Base-by-base conservation (phyloP, 2,113 vertebrate species). In the Elanus axillaris region DNA sequence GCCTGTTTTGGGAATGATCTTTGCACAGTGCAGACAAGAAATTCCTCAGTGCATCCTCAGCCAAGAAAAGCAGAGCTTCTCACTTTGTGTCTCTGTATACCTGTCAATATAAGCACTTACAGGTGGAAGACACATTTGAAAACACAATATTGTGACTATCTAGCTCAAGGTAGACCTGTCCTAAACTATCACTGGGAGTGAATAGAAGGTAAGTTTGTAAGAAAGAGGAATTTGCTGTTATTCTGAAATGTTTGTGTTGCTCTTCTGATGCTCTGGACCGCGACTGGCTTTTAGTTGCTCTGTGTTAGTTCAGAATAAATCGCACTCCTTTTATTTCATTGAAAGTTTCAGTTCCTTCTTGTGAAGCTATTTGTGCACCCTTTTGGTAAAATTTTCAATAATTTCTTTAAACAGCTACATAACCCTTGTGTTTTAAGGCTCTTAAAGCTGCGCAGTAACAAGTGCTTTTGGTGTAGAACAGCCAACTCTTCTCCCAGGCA, bases 21-120 rank as follows among this genome's bases (percentile, higher is more conserved):
- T 85, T 53, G 16, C 69, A 20, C 27, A 66, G n/a, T 34, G 9
- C 32, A 58, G 47, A 21, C 19, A 78, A 71, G 36, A 90, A 77
- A 53, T 52, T 87, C 40, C n/a, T 56, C 59, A 11, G 0, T 64
- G 26, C 7, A 38, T 55, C 23, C 31, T 59, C 19, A 81, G 38
- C 31, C 27, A 66, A 93, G 40, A 74, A 90, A 68, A 84, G 18
- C 34, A 77, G 55, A 67, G 25, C 27, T 84, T 50, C 31, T 77
- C 34, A 29, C 36, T 87, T 81, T 1, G 2, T 22, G 16, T 77
- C 1, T 0, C 20, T 53, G 55, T 2, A 6, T 58, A 58, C 20
- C 18, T 76, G 21, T 45, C 1, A 2, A 62, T 7, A 34, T 26
- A 53, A 74, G 12, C 31, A 48, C 7, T 43, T 73, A 22, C 2